phyloP scores from a whole-genome alignment of 1,140 invertebrate species.

The Condylostylus longicornis region DNA sequence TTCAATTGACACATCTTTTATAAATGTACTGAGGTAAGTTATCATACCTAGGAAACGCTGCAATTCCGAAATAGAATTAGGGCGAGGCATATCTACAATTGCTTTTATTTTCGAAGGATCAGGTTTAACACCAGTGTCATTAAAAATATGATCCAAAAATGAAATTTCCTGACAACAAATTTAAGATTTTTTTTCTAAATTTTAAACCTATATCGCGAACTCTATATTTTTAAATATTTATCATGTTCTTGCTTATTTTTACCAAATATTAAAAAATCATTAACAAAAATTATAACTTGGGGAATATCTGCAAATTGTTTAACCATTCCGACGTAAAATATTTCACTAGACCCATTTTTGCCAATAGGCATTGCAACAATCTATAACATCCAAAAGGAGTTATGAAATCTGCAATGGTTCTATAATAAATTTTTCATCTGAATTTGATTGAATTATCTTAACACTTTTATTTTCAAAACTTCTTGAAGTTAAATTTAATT shows the following conservation, averaged over 20 bases:
- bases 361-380: constrained; percentile 32
- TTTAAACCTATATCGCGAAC: constrained; percentile 5
- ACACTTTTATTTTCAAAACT: too few species aligned
- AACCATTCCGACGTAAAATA: constrained; percentile 24
- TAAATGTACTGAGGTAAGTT: constrained; percentile 17
- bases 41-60: constrained; percentile 17
- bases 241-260: constrained; percentile 16
- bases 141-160: constrained; percentile 20
- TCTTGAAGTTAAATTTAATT: too few species aligned
- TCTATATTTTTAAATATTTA: constrained; percentile 15
- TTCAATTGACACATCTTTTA: constrained; percentile 16
- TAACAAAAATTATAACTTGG: constrained; percentile 24
- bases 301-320: constrained; percentile 20
- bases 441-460: too few species aligned
- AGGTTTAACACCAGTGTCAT: constrained; percentile 10
- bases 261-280: constrained; percentile 25
- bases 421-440: not conserved
- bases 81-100: constrained; percentile 14
- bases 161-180: constrained; percentile 18
- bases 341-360: constrained; percentile 24
- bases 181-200: constrained; percentile 6
- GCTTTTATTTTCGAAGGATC: constrained; percentile 15
- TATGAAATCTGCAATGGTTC: constrained; percentile 26
- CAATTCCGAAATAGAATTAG: constrained; percentile 18
- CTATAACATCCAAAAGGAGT: constrained; percentile 31